Percentiles rank a stretch among this genome's conserved stretches.
phyloP scores from a whole-genome alignment of 2,888 invertebrate genomes.

The Epistrophe grossulariae region DNA sequence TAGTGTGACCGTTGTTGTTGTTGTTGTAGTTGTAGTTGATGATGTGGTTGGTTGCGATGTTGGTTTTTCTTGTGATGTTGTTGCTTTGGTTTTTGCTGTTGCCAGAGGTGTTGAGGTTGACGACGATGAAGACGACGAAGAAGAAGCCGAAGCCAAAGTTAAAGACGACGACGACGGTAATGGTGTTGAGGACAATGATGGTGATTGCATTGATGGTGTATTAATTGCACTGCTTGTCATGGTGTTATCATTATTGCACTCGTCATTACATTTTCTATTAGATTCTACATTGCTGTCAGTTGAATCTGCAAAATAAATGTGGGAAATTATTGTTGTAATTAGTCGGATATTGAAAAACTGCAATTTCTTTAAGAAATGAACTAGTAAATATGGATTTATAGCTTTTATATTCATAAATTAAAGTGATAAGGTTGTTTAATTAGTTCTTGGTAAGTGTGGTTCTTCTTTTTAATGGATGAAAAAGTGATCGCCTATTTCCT shows the following conservation, averaged over 20 bases:
- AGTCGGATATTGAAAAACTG: neutral
- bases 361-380: neutral
- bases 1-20: neutral
- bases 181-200: slow-evolving; percentile 71
- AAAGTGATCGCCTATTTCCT: neutral
- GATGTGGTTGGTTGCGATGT: slow-evolving; percentile 54
- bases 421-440: neutral
- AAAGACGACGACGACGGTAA: slow-evolving; percentile 6
- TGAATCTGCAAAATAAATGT: slow-evolving; percentile 68
- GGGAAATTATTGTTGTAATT: slow-evolving; percentile 61
- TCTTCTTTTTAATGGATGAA: neutral
- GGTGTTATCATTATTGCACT: slow-evolving; percentile 74
- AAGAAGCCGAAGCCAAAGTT: neutral
- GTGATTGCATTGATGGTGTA: slow-evolving; percentile 73
- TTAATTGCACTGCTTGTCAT: slow-evolving; percentile 75
- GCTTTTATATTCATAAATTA: neutral
- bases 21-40: slow-evolving; percentile 51
- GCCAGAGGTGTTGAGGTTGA: slow-evolving; percentile 43
- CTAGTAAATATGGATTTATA: neutral
- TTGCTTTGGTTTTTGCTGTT: slow-evolving; percentile 56
- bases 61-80: slow-evolving; percentile 61
- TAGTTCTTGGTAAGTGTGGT: neutral
- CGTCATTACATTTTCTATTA: slow-evolving; percentile 72
- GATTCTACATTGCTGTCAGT: slow-evolving; percentile 39
- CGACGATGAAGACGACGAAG: slow-evolving; percentile 28